Conservation (phyloP, 2,113 vertebrate genomes). For the Embiotoca jacksoni region DNA sequence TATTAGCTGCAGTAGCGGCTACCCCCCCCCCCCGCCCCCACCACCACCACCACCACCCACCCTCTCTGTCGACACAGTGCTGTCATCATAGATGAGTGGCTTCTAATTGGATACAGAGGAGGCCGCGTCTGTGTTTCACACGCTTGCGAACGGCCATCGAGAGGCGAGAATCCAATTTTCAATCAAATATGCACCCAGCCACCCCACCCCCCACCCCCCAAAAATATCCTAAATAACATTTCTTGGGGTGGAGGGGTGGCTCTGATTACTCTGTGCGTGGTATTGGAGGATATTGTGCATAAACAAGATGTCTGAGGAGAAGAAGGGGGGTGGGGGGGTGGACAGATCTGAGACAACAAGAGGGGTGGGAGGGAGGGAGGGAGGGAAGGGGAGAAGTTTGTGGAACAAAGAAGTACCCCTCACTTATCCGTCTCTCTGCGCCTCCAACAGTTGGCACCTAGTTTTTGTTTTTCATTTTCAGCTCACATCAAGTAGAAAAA, state of each 20-base stretch:
- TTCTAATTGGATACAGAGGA: conserved; percentile 87
- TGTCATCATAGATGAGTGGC: conserved; percentile 87
- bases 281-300: conserved; percentile 67
- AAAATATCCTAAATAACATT: conserved; percentile 74
- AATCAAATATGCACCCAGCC: conserved; percentile 79
- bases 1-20: conserved; percentile 83
- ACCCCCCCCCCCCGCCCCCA: neutral
- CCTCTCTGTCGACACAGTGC: conserved; percentile 26
- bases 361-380: neutral
- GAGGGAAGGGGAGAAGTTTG: neutral
- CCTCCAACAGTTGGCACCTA: conserved; percentile 55
- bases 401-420: conserved; percentile 39
- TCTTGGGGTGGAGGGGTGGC: conserved; percentile 75
- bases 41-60: no score
- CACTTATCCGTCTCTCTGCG: conserved; percentile 27
- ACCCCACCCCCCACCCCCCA: conserved; percentile 26
- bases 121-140: conserved; percentile 81
- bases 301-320: conserved; percentile 65
- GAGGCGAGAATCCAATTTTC: conserved; percentile 70
- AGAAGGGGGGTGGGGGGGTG: neutral
- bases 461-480: conserved; percentile 47
- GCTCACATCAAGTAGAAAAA: conserved; percentile 20
- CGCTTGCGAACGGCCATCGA: conserved; percentile 22
- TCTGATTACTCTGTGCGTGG: conserved; percentile 80
- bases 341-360: conserved; percentile 35